A percentile compares a stretch with the other conserved stretches of the same genome.
These are phyloP conservation scores for Mycetomoellerius zeteki DNA, from an alignment of 1,140 invertebrate genomes.

Conservation along the genomic window DNA sequence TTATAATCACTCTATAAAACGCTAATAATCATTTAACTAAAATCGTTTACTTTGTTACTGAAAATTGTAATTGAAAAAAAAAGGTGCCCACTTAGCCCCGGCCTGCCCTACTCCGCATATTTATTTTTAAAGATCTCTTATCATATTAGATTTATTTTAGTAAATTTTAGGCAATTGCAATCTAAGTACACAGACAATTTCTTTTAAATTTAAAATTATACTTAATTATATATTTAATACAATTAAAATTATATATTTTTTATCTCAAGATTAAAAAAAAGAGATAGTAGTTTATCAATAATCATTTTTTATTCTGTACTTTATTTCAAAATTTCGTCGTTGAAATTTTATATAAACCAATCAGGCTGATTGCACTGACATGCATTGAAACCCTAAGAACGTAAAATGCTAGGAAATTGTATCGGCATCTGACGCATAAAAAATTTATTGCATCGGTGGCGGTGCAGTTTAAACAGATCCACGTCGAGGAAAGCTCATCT, in stretches of 20 bases:
- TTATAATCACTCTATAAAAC: too few relatives aligned
- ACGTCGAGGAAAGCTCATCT: slow-evolving; percentile 50
- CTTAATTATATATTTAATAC: too few relatives aligned
- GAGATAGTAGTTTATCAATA: not conserved
- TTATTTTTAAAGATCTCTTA: not conserved
- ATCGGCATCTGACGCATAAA: slow-evolving; percentile 3
- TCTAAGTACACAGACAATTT: not conserved
- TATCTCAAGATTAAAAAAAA: not conserved
- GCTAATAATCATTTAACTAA: too few relatives aligned
- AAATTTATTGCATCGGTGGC: slow-evolving; percentile 40
- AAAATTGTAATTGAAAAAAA: too few relatives aligned
- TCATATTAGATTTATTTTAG: not conserved
- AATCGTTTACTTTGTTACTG: too few relatives aligned
- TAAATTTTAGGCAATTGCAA: not conserved
- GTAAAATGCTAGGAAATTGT: slow-evolving; percentile 19
- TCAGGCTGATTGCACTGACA: slow-evolving; percentile 12
- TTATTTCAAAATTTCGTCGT: not conserved
- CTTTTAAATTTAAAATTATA: not conserved
- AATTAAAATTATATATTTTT: not conserved
- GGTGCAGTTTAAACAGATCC: slow-evolving; percentile 42
- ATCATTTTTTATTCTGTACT: not conserved
- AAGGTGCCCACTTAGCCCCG: too few relatives aligned
- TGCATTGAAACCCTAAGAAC: not conserved
- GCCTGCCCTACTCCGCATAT: not conserved
- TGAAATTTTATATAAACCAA: not conserved